Evolutionary conservation across 2,113 vertebrate genomes (phyloP).

Genomic region (Microcebus lehilahytsara): DNA sequence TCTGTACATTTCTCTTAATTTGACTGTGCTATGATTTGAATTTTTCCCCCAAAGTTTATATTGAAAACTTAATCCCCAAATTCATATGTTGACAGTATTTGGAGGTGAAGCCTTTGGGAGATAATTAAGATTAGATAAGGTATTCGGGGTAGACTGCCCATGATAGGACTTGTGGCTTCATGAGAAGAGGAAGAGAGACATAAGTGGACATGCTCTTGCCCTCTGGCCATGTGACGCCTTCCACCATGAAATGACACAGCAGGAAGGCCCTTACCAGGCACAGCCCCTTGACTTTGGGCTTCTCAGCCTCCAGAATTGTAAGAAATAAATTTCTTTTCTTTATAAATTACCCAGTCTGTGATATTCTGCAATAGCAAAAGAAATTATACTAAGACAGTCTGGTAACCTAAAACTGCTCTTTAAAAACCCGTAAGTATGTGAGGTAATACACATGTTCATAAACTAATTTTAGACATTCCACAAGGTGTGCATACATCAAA

Average conservation of each 20-base stretch:
- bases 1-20: background rate
- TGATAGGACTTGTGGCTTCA: background rate
- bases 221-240: background rate
- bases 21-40: background rate
- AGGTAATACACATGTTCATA: background rate
- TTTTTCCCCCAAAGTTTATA: background rate
- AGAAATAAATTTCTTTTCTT: background rate
- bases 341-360: background rate
- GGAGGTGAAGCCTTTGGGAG: background rate
- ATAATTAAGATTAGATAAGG: background rate
- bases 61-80: background rate
- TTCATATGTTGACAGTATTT: background rate
- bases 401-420: background rate
- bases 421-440: background rate
- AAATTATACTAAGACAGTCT: no score
- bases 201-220: background rate
- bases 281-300: background rate
- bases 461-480: background rate
- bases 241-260: background rate
- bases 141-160: background rate
- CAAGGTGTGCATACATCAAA: background rate
- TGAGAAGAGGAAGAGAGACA: background rate
- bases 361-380: no score
- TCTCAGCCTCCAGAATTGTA: background rate
- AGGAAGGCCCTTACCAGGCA: background rate